These are phyloP conservation scores for Tupaia tana DNA, from an alignment of 2,113 vertebrate genomes.

Conservation along the genomic window DNA sequence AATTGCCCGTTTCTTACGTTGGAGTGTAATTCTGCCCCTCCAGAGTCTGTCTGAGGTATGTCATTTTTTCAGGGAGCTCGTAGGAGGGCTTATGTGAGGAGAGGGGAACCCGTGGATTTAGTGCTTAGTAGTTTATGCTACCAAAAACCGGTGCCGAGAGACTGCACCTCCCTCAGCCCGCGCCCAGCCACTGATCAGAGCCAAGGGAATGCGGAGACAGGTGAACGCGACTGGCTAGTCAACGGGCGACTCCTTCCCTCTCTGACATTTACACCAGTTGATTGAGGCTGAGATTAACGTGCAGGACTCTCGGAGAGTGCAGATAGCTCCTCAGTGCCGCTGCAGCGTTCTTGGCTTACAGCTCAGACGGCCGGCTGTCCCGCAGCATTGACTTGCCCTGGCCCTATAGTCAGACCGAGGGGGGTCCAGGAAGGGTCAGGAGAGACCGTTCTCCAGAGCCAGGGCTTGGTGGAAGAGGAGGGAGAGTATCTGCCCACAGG, in stretches of 20 bases:
- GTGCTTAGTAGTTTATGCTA: fast-evolving
- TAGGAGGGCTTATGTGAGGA: fast-evolving
- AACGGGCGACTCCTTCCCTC: no score
- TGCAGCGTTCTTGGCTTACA: background rate
- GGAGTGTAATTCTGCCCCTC: no score
- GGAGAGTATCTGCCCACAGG: background rate
- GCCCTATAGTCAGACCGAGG: background rate
- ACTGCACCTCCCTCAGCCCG: background rate
- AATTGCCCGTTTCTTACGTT: background rate
- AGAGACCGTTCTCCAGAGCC: background rate
- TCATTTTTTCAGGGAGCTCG: background rate
- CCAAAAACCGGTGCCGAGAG: no score
- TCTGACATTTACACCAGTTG: background rate
- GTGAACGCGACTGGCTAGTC: fast-evolving
- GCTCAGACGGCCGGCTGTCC: background rate
- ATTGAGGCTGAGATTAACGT: no score
- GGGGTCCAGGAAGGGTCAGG: background rate
- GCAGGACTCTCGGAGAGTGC: background rate
- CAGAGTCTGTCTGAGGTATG: background rate
- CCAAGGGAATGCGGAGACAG: background rate
- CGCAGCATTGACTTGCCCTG: background rate
- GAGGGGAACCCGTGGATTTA: no score
- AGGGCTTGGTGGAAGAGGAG: no score
- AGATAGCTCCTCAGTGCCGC: no score
- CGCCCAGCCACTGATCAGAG: background rate